Evolutionary conservation across 2,113 vertebrate species (phyloP).

Genomic region (Ochotona princeps): DNA sequence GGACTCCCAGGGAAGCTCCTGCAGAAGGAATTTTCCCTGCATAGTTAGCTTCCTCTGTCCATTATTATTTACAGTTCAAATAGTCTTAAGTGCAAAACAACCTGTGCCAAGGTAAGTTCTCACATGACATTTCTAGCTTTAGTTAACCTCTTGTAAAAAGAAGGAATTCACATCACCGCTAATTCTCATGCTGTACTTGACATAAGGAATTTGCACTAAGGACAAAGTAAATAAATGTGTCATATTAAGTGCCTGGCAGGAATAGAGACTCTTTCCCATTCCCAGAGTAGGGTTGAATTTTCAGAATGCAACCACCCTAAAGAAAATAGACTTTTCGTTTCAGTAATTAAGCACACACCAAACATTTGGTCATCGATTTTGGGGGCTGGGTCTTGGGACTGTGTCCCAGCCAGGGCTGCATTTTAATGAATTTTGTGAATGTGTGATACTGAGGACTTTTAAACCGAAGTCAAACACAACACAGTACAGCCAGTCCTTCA

Average conservation of each 20-base stretch:
- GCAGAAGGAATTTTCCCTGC: slow-evolving; percentile 37
- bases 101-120: slow-evolving; percentile 58
- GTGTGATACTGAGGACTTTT: background rate
- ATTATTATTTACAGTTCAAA: slow-evolving; percentile 45
- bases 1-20: slow-evolving; percentile 68
- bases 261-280: background rate
- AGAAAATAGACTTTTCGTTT: slow-evolving; percentile 8
- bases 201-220: background rate
- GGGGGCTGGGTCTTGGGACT: background rate
- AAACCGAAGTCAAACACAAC: background rate
- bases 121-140: background rate
- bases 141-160: slow-evolving; percentile 57
- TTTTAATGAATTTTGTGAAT: background rate
- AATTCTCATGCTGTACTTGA: background rate
- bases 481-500: background rate
- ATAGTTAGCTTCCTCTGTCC: slow-evolving; percentile 43
- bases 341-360: background rate
- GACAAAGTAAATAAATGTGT: slow-evolving; percentile 1
- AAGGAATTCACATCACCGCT: background rate
- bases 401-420: background rate
- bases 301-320: background rate
- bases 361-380: background rate
- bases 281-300: slow-evolving; percentile 12
- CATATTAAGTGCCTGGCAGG: background rate
- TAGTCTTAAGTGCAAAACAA: slow-evolving; percentile 52